Evolutionary conservation across 53 echinoderm and acorn worm genomes (phyloP).

Genomic region (Paracentrotus lividus): DNA sequence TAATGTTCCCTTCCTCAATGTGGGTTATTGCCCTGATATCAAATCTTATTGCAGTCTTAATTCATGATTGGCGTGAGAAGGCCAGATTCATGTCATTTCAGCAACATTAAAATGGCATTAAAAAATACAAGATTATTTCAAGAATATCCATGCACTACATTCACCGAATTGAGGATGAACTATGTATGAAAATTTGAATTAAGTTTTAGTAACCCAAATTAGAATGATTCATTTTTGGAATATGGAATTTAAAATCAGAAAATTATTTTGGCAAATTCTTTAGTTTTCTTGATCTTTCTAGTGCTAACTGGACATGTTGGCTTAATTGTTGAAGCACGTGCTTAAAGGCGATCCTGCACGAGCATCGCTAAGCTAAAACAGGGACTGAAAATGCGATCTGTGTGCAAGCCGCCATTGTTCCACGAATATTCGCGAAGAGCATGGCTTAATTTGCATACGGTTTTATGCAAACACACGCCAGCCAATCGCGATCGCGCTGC

Average conservation of each 20-base stretch:
- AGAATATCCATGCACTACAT: neutral
- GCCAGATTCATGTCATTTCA: neutral
- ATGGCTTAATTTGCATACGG: no score
- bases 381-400: no score
- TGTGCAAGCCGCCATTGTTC: no score
- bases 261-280: neutral
- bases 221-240: neutral
- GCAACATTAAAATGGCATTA: neutral
- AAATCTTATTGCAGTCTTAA: constrained; percentile 4
- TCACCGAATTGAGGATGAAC: neutral
- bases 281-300: no score
- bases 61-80: neutral
- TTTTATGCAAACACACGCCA: no score
- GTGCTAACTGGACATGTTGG: no score
- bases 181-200: neutral
- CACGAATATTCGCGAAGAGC: no score
- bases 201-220: neutral
- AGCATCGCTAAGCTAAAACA: no score
- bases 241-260: neutral
- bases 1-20: constrained; percentile 4
- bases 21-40: neutral
- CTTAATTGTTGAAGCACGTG: no score
- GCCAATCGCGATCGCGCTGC: no score
- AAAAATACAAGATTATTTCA: neutral
- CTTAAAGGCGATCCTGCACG: no score